Percentiles rank a stretch among this genome's conserved stretches.
Conservation (phyloP, 2,888 invertebrate genomes). For the Agrochola macilenta region DNA sequence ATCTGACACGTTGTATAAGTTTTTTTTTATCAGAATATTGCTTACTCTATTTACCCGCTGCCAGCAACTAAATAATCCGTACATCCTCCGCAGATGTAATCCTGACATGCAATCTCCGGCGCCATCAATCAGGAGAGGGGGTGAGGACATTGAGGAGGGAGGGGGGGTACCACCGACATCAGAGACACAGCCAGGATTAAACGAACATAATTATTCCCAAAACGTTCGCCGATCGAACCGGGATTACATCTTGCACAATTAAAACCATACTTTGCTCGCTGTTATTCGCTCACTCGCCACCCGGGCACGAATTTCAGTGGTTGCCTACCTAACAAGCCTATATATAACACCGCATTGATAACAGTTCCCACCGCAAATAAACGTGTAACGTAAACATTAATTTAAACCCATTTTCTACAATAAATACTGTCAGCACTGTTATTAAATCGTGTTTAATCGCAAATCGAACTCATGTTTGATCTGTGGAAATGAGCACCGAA, state of each 20-base stretch:
- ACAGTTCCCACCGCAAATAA: conserved; percentile 55
- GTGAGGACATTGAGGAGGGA: conserved; percentile 57
- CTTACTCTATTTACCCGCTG: conserved; percentile 80
- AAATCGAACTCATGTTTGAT: conserved; percentile 53
- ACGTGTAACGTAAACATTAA: conserved; percentile 60
- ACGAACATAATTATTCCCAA: conserved; percentile 73
- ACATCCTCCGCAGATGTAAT: conserved; percentile 88
- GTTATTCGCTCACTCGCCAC: conserved; percentile 55
- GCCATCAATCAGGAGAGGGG: conserved; percentile 84
- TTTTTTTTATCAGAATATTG: conserved; percentile 77
- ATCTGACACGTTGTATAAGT: conserved; percentile 68
- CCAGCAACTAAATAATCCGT: conserved; percentile 87
- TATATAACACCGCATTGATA: conserved; percentile 26
- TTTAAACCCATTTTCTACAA: conserved; percentile 48
- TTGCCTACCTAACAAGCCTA: conserved; percentile 56
- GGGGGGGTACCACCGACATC: conserved; percentile 51
- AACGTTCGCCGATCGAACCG: conserved; percentile 70
- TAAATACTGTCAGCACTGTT: conserved; percentile 46
- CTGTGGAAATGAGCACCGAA: conserved; percentile 36
- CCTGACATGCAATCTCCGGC: conserved; percentile 89
- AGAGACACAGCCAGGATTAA: conserved; percentile 73
- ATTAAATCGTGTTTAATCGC: conserved; percentile 50
- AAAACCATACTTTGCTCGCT: conserved; percentile 61
- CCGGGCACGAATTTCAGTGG: conserved; percentile 60
- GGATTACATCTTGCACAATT: conserved; percentile 68